Base-by-base conservation (phyloP, 1,140 invertebrate genomes). In the Eurosta solidaginis region DNA sequence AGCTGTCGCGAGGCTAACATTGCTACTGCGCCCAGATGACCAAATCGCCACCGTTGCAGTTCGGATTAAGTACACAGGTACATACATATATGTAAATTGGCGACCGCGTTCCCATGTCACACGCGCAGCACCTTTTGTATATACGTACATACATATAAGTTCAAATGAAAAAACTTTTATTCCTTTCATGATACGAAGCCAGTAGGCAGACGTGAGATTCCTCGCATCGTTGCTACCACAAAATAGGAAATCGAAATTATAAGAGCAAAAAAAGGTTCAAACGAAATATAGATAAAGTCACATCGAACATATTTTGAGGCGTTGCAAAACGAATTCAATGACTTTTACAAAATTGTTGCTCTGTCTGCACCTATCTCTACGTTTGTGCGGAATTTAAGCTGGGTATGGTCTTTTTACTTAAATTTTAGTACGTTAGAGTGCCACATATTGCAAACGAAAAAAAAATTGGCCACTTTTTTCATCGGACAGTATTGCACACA, bases 291-390 rank as follows among this genome's bases (percentile, higher is more conserved):
- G 7, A 27, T n/a, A 20, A 14, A 20, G 33, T 68, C 59, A 68
- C 17, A n/a, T 29, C 33, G 33, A 10, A 14, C 29, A 36, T n/a
- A 22, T 68, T 68, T 68, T 36, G 59, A 33, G 59, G 59, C 36
- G 59, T 68, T 68, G 59, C 59, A 68, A 20, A 68, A 20, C 17
- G 33, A 68, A 68, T 68, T 36, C 33, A 68, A 68, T 68, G 59
- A 40, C 33, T 68, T 42, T 68, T 40, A 40, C 29, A 47, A 47
- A 47, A 47, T n/a, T n/a, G 12, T n/a, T 1, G n/a, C 7, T 47
- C 45, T n/a, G 45, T 68, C n/a, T n/a, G 5, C 12, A 2, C 20
- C 40, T 20, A 42, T 12, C 9, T 22, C 17, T 3, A 40, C 40
- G 7, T 14, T 29, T 36, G 17, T 29, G 12, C 7, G 12, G 4